Percentiles rank a stretch among this genome's conserved stretches.
These are phyloP conservation scores for Plecturocebus donacophilus DNA, from an alignment of 2,113 vertebrate genomes.

Conservation along the genomic window DNA sequence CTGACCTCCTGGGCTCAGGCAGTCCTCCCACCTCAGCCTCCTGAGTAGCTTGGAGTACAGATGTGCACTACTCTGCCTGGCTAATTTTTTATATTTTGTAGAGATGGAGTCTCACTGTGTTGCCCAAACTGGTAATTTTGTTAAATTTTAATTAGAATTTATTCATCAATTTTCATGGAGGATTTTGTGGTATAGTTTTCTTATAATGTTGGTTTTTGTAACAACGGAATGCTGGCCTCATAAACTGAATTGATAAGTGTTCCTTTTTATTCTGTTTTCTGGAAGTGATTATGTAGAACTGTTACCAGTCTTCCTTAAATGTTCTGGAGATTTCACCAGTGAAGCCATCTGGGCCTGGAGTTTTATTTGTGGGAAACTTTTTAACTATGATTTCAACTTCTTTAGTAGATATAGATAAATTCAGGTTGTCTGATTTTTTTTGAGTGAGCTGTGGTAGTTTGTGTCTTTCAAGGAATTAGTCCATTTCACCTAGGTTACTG, in stretches of 20 bases:
- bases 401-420: not conserved
- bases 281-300: not conserved
- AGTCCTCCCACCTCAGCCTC: no score
- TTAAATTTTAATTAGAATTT: not conserved
- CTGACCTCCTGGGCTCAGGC: no score
- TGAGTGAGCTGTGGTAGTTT: not conserved
- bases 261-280: slow-evolving; percentile 25
- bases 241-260: not conserved
- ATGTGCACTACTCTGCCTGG: no score
- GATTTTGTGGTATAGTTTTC: not conserved
- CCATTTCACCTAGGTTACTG: not conserved
- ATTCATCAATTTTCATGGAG: not conserved
- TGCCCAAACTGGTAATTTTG: not conserved
- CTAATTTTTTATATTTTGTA: no score
- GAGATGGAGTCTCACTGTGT: no score
- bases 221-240: not conserved
- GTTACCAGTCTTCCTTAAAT: not conserved
- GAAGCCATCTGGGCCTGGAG: not conserved
- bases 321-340: not conserved
- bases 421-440: not conserved
- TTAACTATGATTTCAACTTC: not conserved
- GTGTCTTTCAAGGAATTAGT: slow-evolving; percentile 12
- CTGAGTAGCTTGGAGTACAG: no score
- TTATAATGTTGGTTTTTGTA: not conserved
- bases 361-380: slow-evolving; percentile 6